Evolutionary conservation across 1,140 invertebrate species (phyloP).

Genomic region (roundworm (Caenorhabditis elegans)): WBcel235 BX284603.4:9983501-9984000

Average conservation of each 20-base stretch:
- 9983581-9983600: neutral
- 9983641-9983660: no score
- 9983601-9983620: no score
- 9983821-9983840: constrained; percentile 31
- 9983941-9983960: neutral
- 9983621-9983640: neutral
- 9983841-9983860: constrained; percentile 9
- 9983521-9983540: constrained; percentile 17
- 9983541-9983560: neutral
- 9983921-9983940: constrained; percentile 27
- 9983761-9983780: neutral
- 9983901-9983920: neutral
- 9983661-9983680: no score
- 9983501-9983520: no score
- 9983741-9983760: constrained; percentile 11
- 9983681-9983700: no score
- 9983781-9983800: neutral
- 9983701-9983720: neutral
- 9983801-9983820: constrained; percentile 26
- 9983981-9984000: constrained; percentile 1
- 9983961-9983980: constrained; percentile 18
- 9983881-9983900: neutral
- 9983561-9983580: neutral
- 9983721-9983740: neutral
- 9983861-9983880: constrained; percentile 5